Evolutionary conservation across 2,113 vertebrate genomes (phyloP).

Genomic region (Martes martes): DNA sequence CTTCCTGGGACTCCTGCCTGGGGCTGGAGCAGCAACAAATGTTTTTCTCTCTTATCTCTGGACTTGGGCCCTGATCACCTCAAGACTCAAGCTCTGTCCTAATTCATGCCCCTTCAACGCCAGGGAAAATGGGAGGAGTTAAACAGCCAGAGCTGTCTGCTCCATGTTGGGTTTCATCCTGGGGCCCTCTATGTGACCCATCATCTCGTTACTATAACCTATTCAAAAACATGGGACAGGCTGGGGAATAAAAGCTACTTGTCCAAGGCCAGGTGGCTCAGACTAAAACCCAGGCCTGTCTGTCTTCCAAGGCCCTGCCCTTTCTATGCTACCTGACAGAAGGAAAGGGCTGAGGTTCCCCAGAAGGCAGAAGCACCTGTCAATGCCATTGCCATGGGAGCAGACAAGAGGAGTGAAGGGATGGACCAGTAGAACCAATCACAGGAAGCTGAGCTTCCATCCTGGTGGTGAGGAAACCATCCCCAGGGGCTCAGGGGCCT

Average conservation of each 20-base stretch:
- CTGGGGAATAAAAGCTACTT: not conserved
- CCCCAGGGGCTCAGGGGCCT: not conserved
- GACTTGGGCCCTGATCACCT: not conserved
- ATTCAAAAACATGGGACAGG: not conserved
- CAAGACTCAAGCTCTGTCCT: not conserved
- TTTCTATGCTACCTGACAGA: not conserved
- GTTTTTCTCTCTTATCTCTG: not conserved
- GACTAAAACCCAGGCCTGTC: not conserved
- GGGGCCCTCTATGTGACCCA: not conserved
- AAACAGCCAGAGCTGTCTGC: not conserved
- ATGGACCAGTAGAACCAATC: not conserved
- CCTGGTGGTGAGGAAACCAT: not conserved
- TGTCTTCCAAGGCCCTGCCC: not conserved
- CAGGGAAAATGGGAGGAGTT: not conserved
- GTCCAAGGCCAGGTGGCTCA: not conserved
- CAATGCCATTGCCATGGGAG: not conserved
- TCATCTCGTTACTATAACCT: not conserved
- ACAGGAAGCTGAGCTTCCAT: not conserved
- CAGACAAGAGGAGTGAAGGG: not conserved
- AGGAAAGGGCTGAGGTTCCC: not conserved
- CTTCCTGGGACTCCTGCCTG: not conserved
- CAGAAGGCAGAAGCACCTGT: not conserved
- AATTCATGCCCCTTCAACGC: not conserved
- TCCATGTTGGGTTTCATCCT: not conserved
- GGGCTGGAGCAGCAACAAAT: not conserved